These are phyloP conservation scores for Teleogryllus occipitalis DNA, from an alignment of 1,140 invertebrate genomes.

Conservation along the genomic window DNA sequence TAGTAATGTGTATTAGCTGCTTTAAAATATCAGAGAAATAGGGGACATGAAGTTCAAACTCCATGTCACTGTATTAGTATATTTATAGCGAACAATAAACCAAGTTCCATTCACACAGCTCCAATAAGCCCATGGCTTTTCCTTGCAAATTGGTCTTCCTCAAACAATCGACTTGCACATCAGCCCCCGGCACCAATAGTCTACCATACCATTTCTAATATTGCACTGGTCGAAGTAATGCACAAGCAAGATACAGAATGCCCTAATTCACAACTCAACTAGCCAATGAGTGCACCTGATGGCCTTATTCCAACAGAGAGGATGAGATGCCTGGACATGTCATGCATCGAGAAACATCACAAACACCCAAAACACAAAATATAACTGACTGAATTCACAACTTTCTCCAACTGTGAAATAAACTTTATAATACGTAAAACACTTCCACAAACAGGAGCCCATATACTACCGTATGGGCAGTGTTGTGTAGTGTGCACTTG, in stretches of 20 bases:
- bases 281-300: background rate
- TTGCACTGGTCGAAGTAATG: background rate
- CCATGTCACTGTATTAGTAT: background rate
- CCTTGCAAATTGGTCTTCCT: no score
- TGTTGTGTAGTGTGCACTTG: background rate
- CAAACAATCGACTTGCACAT: background rate
- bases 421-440: background rate
- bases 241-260: background rate
- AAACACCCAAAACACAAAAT: background rate
- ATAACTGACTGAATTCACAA: background rate
- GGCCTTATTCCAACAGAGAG: no score
- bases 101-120: background rate
- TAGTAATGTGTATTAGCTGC: background rate
- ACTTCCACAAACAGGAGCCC: background rate
- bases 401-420: background rate
- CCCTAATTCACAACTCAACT: background rate
- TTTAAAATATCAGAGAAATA: background rate
- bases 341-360: background rate
- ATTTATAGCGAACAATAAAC: background rate
- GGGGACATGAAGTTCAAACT: background rate
- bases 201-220: conserved; percentile 1
- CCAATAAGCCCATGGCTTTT: background rate
- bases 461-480: background rate
- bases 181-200: background rate
- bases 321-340: no score